phyloP scores from a whole-genome alignment of 2,113 vertebrate genomes.

The Toxostoma redivivum region DNA sequence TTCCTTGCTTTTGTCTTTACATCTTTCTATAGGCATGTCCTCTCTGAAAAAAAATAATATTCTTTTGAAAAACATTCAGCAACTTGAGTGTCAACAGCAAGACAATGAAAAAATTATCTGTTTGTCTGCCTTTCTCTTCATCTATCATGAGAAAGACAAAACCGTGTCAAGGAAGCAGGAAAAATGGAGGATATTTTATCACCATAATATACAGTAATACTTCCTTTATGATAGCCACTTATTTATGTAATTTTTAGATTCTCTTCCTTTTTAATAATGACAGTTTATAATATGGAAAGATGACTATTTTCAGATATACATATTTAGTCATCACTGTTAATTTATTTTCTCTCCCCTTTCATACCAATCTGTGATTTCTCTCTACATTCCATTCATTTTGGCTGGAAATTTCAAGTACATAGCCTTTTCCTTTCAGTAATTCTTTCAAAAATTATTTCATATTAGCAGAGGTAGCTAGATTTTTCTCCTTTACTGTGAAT shows the following conservation, averaged over 20 bases:
- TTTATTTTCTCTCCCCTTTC: background rate
- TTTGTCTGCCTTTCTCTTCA: background rate
- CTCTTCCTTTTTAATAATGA: background rate
- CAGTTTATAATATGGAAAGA: background rate
- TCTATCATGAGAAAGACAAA: background rate
- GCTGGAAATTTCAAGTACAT: background rate
- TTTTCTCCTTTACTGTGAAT: background rate
- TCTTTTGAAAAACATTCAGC: background rate
- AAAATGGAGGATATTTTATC: background rate
- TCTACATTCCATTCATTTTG: background rate
- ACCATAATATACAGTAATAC: background rate
- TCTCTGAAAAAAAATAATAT: background rate
- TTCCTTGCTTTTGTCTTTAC: background rate
- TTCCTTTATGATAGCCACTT: background rate
- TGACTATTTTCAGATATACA: background rate
- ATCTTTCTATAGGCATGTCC: background rate
- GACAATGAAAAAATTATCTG: background rate
- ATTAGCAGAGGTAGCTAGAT: background rate
- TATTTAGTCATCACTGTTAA: background rate
- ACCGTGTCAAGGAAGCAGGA: background rate
- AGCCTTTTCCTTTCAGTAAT: background rate
- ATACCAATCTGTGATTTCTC: background rate
- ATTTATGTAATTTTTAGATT: background rate
- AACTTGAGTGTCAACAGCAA: background rate
- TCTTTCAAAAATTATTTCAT: background rate